These are phyloP conservation scores for Cheilosia grossa DNA, from an alignment of 2,888 invertebrate species.

Conservation along the genomic window DNA sequence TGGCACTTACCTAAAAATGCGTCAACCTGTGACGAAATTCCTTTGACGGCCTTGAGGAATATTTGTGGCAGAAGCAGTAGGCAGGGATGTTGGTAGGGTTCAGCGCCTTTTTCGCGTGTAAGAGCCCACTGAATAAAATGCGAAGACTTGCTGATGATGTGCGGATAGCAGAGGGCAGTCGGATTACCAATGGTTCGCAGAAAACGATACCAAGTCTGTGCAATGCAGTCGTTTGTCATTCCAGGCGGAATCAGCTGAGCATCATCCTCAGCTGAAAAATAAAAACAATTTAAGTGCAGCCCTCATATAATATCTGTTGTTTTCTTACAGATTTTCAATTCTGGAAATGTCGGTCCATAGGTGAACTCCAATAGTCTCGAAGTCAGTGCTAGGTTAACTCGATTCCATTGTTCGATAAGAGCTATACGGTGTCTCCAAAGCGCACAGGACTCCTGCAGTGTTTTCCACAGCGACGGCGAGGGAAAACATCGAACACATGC, in stretches of 20 bases:
- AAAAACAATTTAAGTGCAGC: neutral
- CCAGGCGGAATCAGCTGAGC: conserved; percentile 90
- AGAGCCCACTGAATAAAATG: conserved; percentile 91
- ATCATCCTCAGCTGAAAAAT: conserved; percentile 91
- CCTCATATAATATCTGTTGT: neutral
- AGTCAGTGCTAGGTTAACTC: conserved; percentile 95
- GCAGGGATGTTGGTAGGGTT: conserved; percentile 96
- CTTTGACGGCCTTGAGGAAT: conserved; percentile 96
- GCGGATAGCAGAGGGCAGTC: conserved; percentile 94
- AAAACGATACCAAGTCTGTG: conserved; percentile 98
- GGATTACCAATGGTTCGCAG: conserved; percentile 97
- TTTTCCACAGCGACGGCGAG: conserved; percentile 97
- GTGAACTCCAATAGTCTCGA: conserved; percentile 92
- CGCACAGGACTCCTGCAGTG: conserved; percentile 94
- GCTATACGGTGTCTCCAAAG: conserved; percentile 97
- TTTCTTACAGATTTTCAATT: conserved; percentile 89
- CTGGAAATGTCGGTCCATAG: conserved; percentile 94
- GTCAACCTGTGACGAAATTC: conserved; percentile 96
- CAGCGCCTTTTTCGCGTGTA: conserved; percentile 89
- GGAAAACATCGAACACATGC: conserved; percentile 92
- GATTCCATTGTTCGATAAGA: conserved; percentile 97
- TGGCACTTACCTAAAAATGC: conserved; percentile 93
- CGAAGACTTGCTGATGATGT: conserved; percentile 88
- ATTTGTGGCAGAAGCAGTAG: conserved; percentile 92
- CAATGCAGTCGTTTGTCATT: conserved; percentile 95